A percentile compares a stretch with the other conserved stretches of the same genome.
Evolutionary conservation across 2,888 invertebrate species (phyloP).

Genomic region (Stenurella melanura): DNA sequence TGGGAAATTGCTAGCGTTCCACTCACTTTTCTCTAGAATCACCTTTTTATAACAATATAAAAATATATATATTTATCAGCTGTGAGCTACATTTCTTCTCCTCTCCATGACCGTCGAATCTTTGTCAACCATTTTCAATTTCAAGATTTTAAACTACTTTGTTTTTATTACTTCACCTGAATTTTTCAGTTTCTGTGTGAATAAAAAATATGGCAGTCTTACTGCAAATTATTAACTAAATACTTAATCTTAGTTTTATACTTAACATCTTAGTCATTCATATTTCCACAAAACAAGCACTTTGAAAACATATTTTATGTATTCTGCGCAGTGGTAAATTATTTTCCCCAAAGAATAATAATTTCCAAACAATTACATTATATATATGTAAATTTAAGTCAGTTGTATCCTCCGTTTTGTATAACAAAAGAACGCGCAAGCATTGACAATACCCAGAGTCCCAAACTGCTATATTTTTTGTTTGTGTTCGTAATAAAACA

Average conservation of each 20-base stretch:
- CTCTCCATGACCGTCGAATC: too few relatives aligned
- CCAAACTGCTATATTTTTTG: constrained; percentile 30
- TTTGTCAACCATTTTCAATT: too few relatives aligned
- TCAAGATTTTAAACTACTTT: too few relatives aligned
- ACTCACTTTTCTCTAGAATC: too few relatives aligned
- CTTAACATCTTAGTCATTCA: background rate
- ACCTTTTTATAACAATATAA: too few relatives aligned
- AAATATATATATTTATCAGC: too few relatives aligned
- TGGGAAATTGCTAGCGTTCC: too few relatives aligned
- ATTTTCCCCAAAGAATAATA: constrained; percentile 41
- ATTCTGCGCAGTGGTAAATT: constrained; percentile 35
- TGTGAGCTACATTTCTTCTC: too few relatives aligned
- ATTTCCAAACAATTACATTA: constrained; percentile 44
- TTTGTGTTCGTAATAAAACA: constrained; percentile 23
- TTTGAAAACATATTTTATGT: constrained; percentile 37
- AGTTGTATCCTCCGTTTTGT: constrained; percentile 35
- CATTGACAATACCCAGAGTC: constrained; percentile 38
- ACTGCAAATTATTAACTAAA: too few relatives aligned
- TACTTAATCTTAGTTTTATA: background rate
- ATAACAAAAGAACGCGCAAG: constrained; percentile 41
- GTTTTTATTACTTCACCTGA: too few relatives aligned
- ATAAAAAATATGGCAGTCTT: too few relatives aligned
- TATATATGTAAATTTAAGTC: constrained; percentile 40
- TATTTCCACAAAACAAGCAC: background rate
- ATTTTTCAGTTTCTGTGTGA: too few relatives aligned